A percentile compares a stretch with the other conserved stretches of the same genome.
Conservation (phyloP, 2,797 vertebrate species). For the Gymnothorax reevesii region DNA sequence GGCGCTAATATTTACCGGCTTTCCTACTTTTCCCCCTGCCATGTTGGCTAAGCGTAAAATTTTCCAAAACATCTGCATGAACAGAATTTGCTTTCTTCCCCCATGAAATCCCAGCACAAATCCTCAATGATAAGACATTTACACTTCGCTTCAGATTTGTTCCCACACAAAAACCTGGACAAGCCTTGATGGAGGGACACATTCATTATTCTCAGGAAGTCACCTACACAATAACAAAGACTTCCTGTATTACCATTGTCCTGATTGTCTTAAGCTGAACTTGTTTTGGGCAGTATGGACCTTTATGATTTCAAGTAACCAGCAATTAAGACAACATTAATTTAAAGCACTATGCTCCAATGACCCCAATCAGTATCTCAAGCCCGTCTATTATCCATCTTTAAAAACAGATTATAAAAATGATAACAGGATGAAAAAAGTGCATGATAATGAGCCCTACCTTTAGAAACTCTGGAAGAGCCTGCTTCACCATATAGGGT, state of each 20-base stretch:
- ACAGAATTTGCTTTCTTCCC: not conserved
- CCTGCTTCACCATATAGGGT: not conserved
- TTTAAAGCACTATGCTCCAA: slow-evolving; percentile 8
- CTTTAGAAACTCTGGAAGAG: not conserved
- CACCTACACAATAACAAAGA: not conserved
- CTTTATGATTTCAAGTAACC: not conserved
- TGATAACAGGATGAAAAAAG: not conserved
- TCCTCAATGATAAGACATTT: not conserved
- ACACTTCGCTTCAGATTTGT: not conserved
- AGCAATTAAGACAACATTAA: slow-evolving; percentile 10
- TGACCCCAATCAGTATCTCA: not conserved
- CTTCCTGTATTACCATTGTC: not conserved
- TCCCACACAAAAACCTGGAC: not conserved
- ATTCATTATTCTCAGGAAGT: not conserved
- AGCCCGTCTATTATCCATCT: not conserved
- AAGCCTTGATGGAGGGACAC: not conserved
- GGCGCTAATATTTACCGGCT: slow-evolving; percentile 1
- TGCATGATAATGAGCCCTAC: not conserved
- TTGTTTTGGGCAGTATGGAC: not conserved
- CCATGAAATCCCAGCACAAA: not conserved
- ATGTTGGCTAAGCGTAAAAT: not conserved
- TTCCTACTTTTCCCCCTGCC: not conserved
- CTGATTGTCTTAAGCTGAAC: slow-evolving; percentile 18
- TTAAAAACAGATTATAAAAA: not conserved
- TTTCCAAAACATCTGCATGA: slow-evolving; percentile 11